Evolutionary conservation across 92 coral and sea anemone species (phyloP).

Genomic region (Epizoanthus ramosus): DNA sequence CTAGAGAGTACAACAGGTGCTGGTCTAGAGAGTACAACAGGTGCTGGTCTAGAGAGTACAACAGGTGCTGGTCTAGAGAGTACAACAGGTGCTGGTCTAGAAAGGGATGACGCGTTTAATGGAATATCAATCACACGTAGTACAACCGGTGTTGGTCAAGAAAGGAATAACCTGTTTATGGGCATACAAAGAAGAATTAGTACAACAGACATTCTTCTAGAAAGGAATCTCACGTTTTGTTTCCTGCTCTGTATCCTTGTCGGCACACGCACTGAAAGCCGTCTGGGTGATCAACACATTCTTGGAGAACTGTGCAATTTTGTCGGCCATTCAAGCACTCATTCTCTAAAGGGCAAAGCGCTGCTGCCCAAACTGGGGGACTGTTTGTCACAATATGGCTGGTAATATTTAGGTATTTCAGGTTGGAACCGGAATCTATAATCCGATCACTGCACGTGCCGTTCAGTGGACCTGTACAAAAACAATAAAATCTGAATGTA

Average conservation of each 20-base stretch:
- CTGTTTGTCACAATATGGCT: slow-evolving; percentile 40
- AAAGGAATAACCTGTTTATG: too few relatives aligned
- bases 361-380: slow-evolving; percentile 81
- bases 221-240: slow-evolving; percentile 18
- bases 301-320: slow-evolving; percentile 70
- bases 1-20: too few relatives aligned
- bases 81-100: too few relatives aligned
- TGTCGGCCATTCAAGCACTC: slow-evolving; percentile 89
- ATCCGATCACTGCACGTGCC: slow-evolving; percentile 64
- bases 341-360: slow-evolving; percentile 86
- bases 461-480: slow-evolving; percentile 68
- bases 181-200: too few relatives aligned
- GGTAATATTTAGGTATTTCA: slow-evolving; percentile 20
- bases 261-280: slow-evolving; percentile 77
- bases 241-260: slow-evolving; percentile 64
- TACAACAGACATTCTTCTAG: not conserved
- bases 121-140: too few relatives aligned
- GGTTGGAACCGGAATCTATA: slow-evolving; percentile 43
- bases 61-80: too few relatives aligned
- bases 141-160: too few relatives aligned
- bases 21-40: too few relatives aligned
- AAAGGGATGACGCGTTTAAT: too few relatives aligned
- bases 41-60: too few relatives aligned
- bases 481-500: not conserved
- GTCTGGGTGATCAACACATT: slow-evolving; percentile 73